Evolutionary conservation across 2,113 vertebrate species (phyloP).

Genomic region (Willisornis vidua): DNA sequence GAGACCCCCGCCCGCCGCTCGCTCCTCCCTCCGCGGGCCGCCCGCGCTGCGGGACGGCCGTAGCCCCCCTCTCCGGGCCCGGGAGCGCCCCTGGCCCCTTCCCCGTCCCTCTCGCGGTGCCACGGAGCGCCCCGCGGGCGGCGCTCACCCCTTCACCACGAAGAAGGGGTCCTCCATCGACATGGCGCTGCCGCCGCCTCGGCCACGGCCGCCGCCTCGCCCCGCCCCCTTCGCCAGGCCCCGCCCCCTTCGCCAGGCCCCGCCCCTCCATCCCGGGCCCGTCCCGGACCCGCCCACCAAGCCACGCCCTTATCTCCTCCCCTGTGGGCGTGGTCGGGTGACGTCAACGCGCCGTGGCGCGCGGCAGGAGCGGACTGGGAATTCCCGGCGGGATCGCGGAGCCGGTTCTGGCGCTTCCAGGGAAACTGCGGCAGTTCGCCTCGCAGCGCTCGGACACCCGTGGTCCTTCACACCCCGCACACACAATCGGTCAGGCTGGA

Average conservation of each 20-base stretch:
- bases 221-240: background rate
- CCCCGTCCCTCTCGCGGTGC: fast-evolving
- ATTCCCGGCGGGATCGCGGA: fast-evolving
- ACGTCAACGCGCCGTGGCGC: fast-evolving
- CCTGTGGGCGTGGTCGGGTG: fast-evolving
- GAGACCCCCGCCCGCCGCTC: background rate
- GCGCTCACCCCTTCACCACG: constrained; percentile 93
- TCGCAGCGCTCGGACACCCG: background rate
- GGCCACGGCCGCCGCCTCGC: constrained; percentile 36
- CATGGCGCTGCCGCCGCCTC: constrained; percentile 74
- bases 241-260: background rate
- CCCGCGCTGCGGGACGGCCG: background rate
- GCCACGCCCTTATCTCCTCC: too few species aligned
- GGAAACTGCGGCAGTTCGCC: too few species aligned
- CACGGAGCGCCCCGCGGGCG: too few species aligned
- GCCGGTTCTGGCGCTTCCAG: too few species aligned
- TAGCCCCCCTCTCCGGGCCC: too few species aligned
- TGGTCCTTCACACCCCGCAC: too few species aligned
- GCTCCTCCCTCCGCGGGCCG: background rate
- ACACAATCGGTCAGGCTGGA: fast-evolving
- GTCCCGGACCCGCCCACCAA: background rate
- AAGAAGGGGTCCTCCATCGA: constrained; percentile 99
- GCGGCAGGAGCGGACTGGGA: too few species aligned
- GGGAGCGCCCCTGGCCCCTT: fast-evolving
- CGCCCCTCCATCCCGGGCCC: background rate